These are phyloP conservation scores for Drosophila ogumai DNA, from an alignment of 1,140 invertebrate genomes.

Conservation along the genomic window DNA sequence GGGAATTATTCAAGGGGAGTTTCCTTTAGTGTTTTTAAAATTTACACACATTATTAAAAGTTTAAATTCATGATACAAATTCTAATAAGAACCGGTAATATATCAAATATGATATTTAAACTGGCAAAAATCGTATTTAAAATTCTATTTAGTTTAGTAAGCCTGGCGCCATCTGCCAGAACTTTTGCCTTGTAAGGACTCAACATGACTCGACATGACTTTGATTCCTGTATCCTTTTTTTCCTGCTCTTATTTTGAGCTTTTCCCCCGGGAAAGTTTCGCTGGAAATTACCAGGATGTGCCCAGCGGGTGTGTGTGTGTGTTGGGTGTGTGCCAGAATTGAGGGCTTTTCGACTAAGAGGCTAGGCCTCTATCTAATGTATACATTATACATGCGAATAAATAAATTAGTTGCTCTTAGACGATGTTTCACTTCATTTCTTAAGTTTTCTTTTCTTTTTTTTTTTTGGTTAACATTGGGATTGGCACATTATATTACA, in stretches of 20 bases:
- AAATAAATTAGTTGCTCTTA: slow-evolving; percentile 62
- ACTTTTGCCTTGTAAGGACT: not conserved
- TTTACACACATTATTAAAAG: not conserved
- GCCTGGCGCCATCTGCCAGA: not conserved
- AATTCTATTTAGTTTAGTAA: not conserved
- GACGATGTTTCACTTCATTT: slow-evolving; percentile 24
- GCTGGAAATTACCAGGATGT: slow-evolving; percentile 15
- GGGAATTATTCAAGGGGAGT: not conserved
- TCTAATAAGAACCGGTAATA: not conserved
- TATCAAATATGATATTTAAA: not conserved
- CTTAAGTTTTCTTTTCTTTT: slow-evolving; percentile 1
- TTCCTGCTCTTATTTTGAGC: not conserved
- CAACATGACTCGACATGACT: not conserved
- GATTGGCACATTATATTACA: slow-evolving; percentile 80
- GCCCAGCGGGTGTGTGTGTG: slow-evolving; percentile 6
- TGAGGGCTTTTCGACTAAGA: slow-evolving; percentile 61
- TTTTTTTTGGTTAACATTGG: slow-evolving; percentile 61
- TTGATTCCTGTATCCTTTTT: not conserved
- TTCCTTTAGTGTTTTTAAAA: not conserved
- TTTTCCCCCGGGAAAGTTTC: not conserved
- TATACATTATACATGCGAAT: slow-evolving; percentile 62
- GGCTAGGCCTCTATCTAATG: slow-evolving; percentile 76
- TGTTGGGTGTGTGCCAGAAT: slow-evolving; percentile 34
- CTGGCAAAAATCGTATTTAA: not conserved
- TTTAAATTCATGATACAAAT: not conserved